phyloP scores from a whole-genome alignment of 2,888 invertebrate species.

The Dorcus hopei region DNA sequence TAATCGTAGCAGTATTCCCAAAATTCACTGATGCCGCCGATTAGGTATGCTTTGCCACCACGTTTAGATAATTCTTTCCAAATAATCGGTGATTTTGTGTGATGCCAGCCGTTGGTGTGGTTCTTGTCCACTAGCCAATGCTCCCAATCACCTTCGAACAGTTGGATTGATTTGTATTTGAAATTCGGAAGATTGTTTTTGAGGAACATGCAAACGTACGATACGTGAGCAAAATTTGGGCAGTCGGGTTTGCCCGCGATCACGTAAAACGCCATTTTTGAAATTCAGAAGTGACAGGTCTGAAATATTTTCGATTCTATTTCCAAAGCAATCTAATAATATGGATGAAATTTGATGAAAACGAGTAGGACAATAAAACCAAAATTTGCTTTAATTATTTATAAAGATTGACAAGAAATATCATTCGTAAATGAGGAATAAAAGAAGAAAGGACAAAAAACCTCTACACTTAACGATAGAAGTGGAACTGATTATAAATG shows the following conservation, averaged over 20 bases:
- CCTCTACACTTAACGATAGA: too few species aligned
- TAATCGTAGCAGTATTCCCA: constrained; percentile 61
- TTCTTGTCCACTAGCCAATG: constrained; percentile 54
- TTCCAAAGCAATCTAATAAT: too few species aligned
- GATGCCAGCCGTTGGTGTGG: constrained; percentile 55
- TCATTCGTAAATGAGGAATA: too few species aligned
- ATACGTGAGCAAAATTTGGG: constrained; percentile 53
- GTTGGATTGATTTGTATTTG: constrained; percentile 52
- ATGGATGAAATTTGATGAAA: too few species aligned
- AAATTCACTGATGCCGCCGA: constrained; percentile 61
- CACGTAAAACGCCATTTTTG: constrained; percentile 50
- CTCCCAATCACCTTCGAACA: constrained; percentile 54
- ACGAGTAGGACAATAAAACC: too few species aligned
- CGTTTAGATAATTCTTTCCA: constrained; percentile 60
- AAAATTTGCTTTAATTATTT: too few species aligned
- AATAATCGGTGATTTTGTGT: constrained; percentile 55
- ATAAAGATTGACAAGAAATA: too few species aligned
- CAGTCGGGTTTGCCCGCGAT: constrained; percentile 58
- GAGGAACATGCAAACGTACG: constrained; percentile 56
- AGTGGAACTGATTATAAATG: too few species aligned
- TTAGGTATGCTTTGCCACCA: constrained; percentile 55
- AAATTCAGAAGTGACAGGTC: neutral
- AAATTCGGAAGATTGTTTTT: constrained; percentile 56
- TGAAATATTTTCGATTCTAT: too few species aligned
- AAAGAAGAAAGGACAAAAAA: too few species aligned